Evolutionary conservation across 2,113 vertebrate genomes (phyloP).

Genomic region (Psammodynastes pulverulentus): DNA sequence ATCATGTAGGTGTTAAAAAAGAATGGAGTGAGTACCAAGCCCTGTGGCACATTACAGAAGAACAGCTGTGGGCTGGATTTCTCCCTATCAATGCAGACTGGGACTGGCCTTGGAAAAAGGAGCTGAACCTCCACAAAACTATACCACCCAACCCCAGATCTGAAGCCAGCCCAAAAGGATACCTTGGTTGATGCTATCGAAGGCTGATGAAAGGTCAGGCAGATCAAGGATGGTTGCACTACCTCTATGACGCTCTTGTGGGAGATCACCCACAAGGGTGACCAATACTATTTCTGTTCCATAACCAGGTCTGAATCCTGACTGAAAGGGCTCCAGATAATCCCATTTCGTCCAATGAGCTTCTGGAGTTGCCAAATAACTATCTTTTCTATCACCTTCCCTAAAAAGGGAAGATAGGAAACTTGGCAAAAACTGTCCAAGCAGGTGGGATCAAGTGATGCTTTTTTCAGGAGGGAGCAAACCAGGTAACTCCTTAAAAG

Average conservation of each 20-base stretch:
- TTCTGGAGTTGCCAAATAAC: background rate
- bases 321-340: background rate
- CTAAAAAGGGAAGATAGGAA: background rate
- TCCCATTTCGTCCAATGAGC: background rate
- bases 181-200: background rate
- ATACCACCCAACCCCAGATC: background rate
- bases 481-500: background rate
- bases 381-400: background rate
- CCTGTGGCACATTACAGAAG: background rate
- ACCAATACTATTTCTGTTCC: background rate
- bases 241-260: background rate
- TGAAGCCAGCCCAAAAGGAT: background rate
- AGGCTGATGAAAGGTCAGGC: background rate
- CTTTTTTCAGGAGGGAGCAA: background rate
- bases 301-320: background rate
- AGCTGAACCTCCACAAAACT: background rate
- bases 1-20: background rate
- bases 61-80: background rate
- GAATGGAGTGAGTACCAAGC: background rate
- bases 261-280: background rate
- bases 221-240: background rate
- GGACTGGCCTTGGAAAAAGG: background rate
- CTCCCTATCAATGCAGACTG: background rate
- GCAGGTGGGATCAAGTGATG: background rate
- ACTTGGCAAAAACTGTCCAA: background rate